A percentile compares a stretch with the other conserved stretches of the same genome.
These are phyloP conservation scores for Dendroctonus valens DNA, from an alignment of 1,140 invertebrate genomes.

Conservation along the genomic window DNA sequence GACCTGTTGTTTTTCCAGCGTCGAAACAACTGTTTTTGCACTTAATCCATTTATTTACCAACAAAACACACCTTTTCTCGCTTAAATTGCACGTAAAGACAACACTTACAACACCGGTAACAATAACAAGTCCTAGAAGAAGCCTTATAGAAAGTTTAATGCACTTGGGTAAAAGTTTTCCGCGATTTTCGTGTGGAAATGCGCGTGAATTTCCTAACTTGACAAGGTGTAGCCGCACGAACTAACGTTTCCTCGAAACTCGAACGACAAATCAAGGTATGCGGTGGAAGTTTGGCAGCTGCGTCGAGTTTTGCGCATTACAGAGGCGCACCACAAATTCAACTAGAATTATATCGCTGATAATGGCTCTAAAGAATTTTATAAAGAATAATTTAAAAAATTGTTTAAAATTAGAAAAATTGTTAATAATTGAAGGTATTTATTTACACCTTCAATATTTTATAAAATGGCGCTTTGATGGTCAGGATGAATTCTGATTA, in stretches of 20 bases:
- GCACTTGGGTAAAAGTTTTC: slow-evolving; percentile 31
- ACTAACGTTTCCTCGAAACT: slow-evolving; percentile 26
- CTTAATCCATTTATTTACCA: slow-evolving; percentile 35
- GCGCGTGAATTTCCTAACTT: slow-evolving; percentile 26
- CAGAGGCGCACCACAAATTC: slow-evolving; percentile 12
- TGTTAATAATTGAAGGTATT: too few species aligned
- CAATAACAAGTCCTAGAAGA: background rate
- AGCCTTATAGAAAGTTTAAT: slow-evolving; percentile 9
- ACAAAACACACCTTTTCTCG: slow-evolving; percentile 16
- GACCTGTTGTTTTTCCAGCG: slow-evolving; percentile 38
- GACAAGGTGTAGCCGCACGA: slow-evolving; percentile 29
- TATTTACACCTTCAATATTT: too few species aligned
- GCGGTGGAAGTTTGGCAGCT: slow-evolving; percentile 28
- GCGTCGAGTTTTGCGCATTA: slow-evolving; percentile 23
- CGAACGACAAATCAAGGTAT: slow-evolving; percentile 26
- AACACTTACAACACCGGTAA: slow-evolving; percentile 17
- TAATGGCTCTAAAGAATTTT: too few species aligned
- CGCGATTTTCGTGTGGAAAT: slow-evolving; percentile 31
- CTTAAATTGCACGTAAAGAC: background rate
- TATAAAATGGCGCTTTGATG: too few species aligned
- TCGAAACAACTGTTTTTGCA: slow-evolving; percentile 31
- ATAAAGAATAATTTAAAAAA: too few species aligned
- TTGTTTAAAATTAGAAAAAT: too few species aligned
- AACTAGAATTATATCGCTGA: too few species aligned
- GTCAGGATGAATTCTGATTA: too few species aligned